Percentiles rank a stretch among this genome's conserved stretches.
These are phyloP conservation scores for Onthophagus taurus DNA, from an alignment of 1,140 invertebrate species.

Conservation along the genomic window DNA sequence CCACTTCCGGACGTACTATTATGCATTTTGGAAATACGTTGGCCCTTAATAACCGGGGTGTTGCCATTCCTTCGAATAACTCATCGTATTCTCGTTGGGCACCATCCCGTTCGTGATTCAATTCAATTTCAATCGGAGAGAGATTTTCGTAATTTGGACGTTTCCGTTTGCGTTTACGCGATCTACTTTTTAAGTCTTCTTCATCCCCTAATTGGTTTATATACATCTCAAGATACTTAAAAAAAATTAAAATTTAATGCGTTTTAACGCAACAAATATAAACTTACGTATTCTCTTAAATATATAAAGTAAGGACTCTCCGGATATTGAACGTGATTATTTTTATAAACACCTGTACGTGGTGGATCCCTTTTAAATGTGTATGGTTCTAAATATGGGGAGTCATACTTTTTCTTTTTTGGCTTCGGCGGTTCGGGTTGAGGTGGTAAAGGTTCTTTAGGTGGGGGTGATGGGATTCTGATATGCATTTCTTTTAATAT, in stretches of 20 bases:
- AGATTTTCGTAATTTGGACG: too few species aligned
- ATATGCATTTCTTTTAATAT: constrained; percentile 32
- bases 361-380: constrained; percentile 21
- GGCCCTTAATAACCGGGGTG: background rate
- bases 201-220: too few species aligned
- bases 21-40: constrained; percentile 7
- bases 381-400: constrained; percentile 27
- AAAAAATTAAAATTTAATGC: too few species aligned
- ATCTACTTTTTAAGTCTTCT: too few species aligned
- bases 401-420: constrained; percentile 18
- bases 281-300: constrained; percentile 19
- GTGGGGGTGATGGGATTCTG: constrained; percentile 33
- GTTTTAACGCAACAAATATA: constrained; percentile 12
- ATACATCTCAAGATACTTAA: too few species aligned
- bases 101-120: constrained; percentile 8
- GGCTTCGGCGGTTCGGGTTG: background rate
- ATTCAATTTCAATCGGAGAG: constrained; percentile 12
- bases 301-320: constrained; percentile 33
- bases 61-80: too few species aligned
- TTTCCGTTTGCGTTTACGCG: too few species aligned
- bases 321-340: constrained; percentile 26
- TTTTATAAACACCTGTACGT: constrained; percentile 24
- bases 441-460: too few species aligned
- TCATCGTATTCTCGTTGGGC: constrained; percentile 11
- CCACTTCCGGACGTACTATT: too few species aligned